phyloP scores from a whole-genome alignment of 2,113 vertebrate species.

The Osmerus mordax region DNA sequence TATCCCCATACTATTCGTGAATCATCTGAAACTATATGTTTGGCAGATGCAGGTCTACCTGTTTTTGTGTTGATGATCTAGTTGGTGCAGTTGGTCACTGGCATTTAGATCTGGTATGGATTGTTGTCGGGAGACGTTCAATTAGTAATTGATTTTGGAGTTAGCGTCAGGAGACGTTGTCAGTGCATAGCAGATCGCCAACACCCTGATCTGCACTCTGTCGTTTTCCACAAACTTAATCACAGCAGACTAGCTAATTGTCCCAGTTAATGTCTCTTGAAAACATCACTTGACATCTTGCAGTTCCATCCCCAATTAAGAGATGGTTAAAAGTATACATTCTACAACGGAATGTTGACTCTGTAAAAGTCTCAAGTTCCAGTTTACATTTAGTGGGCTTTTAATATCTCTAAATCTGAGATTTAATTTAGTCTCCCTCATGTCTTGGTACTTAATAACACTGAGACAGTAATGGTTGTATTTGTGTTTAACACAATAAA shows the following conservation, averaged over 20 bases:
- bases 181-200: slow-evolving; percentile 43
- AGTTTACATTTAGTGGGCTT: not conserved
- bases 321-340: not conserved
- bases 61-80: slow-evolving; percentile 45
- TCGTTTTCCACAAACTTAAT: slow-evolving; percentile 49
- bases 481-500: no score
- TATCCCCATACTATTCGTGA: not conserved
- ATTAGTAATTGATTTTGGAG: slow-evolving; percentile 63
- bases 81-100: slow-evolving; percentile 34
- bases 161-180: slow-evolving; percentile 56
- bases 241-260: slow-evolving; percentile 39
- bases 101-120: slow-evolving; percentile 49
- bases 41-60: not conserved
- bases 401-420: slow-evolving; percentile 5
- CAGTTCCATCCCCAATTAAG: slow-evolving; percentile 18
- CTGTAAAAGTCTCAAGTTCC: slow-evolving; percentile 5
- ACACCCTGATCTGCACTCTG: slow-evolving; percentile 31
- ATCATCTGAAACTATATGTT: not conserved
- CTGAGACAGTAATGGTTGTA: no score
- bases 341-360: not conserved
- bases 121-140: slow-evolving; percentile 53
- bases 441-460: no score
- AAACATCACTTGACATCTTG: slow-evolving; percentile 42
- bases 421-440: no score
- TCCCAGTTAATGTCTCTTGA: slow-evolving; percentile 42